These are phyloP conservation scores for Lamprotornis superbus DNA, from an alignment of 2,113 vertebrate genomes.

Conservation along the genomic window DNA sequence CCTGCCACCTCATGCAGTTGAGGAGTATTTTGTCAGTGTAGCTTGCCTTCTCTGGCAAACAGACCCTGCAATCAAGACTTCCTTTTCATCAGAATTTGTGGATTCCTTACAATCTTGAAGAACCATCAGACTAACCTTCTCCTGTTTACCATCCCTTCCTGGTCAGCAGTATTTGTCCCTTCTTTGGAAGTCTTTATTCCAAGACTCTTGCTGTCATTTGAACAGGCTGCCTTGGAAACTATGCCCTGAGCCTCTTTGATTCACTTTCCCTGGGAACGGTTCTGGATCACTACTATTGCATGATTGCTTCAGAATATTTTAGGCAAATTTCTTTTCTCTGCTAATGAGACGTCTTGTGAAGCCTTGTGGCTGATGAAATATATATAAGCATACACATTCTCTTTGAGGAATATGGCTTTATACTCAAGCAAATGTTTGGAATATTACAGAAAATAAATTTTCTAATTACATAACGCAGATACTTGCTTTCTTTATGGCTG, in stretches of 20 bases:
- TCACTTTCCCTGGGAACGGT: neutral
- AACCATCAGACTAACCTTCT: neutral
- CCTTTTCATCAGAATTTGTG: neutral
- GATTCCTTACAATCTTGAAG: neutral
- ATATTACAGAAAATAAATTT: neutral
- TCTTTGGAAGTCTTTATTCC: neutral
- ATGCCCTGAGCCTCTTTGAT: neutral
- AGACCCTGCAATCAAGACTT: neutral
- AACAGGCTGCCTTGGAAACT: neutral
- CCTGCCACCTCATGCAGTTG: fast-evolving
- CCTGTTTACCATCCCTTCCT: neutral
- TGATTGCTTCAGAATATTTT: neutral
- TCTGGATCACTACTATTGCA: neutral
- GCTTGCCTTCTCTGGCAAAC: neutral
- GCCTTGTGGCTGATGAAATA: neutral
- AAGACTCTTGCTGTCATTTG: neutral
- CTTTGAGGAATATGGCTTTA: neutral
- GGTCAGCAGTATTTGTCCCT: neutral
- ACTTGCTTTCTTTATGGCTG: neutral
- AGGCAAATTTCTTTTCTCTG: neutral
- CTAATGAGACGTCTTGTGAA: neutral
- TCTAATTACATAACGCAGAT: neutral
- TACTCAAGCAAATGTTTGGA: neutral
- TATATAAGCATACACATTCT: neutral
- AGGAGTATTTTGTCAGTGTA: neutral